phyloP scores from a whole-genome alignment of 2,888 invertebrate species.

The Drosophila pseudotakahashii region DNA sequence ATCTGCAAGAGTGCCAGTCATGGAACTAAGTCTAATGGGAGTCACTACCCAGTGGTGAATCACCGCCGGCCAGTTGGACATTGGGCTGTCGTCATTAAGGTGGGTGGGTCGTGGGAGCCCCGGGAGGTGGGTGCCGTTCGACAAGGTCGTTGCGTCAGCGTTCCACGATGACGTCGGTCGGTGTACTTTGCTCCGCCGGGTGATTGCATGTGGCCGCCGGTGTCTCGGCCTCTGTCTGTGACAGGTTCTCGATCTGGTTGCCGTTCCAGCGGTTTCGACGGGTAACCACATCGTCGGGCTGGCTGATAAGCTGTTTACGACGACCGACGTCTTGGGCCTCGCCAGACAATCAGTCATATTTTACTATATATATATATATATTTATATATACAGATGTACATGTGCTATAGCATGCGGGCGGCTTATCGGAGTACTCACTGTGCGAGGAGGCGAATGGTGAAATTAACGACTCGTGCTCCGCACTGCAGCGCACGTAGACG shows the following conservation, averaged over 20 bases:
- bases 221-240: slow-evolving; percentile 11
- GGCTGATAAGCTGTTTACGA: slow-evolving; percentile 56
- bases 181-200: slow-evolving; percentile 55
- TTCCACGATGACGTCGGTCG: slow-evolving; percentile 40
- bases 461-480: slow-evolving; percentile 43
- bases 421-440: slow-evolving; percentile 29
- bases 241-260: slow-evolving; percentile 24
- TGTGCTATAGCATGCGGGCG: slow-evolving; percentile 36
- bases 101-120: slow-evolving; percentile 25
- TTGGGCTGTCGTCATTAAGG: slow-evolving; percentile 34
- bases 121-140: slow-evolving; percentile 12
- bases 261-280: slow-evolving; percentile 35
- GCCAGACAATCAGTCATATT: slow-evolving; percentile 71
- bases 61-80: slow-evolving; percentile 5
- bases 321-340: slow-evolving; percentile 22
- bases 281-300: slow-evolving; percentile 23
- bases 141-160: slow-evolving; percentile 46
- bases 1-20: slow-evolving; percentile 27
- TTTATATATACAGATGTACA: slow-evolving; percentile 5
- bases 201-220: slow-evolving; percentile 19
- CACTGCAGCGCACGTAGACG: slow-evolving; percentile 69
- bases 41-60: slow-evolving; percentile 28
- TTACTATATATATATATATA: slow-evolving; percentile 14
- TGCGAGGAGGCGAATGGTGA: slow-evolving; percentile 53
- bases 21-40: slow-evolving; percentile 10